A percentile compares a stretch with the other conserved stretches of the same genome.
Evolutionary conservation across 2,888 invertebrate genomes (phyloP).

Genomic region (Callosobruchus maculatus): DNA sequence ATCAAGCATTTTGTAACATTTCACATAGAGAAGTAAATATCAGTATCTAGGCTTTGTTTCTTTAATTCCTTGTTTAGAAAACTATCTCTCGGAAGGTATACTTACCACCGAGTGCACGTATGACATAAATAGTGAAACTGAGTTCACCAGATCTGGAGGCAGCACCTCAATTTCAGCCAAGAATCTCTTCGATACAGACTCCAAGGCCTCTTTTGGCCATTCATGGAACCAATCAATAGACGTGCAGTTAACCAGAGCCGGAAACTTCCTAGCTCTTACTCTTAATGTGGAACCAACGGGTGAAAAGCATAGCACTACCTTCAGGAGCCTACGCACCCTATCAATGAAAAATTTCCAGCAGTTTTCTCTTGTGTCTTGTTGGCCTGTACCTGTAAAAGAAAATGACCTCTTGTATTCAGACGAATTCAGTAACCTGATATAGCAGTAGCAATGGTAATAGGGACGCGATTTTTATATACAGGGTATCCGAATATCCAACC

Average conservation of each 20-base stretch:
- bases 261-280: conserved; percentile 86
- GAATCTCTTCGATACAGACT: conserved; percentile 83
- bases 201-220: conserved; percentile 89
- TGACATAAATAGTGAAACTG: conserved; percentile 85
- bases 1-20: too few relatives aligned
- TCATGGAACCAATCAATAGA: conserved; percentile 96
- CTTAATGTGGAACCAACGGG: conserved; percentile 89
- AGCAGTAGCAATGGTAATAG: too few relatives aligned
- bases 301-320: conserved; percentile 86
- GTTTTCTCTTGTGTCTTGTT: conserved; percentile 83
- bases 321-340: conserved; percentile 72
- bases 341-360: conserved; percentile 96
- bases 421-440: too few relatives aligned
- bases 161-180: conserved; percentile 72
- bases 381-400: conserved; percentile 53
- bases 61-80: too few relatives aligned
- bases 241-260: conserved; percentile 89
- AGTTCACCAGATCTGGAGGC: conserved; percentile 58
- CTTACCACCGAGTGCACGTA: conserved; percentile 75
- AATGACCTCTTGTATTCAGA: too few relatives aligned
- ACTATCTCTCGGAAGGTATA: background rate
- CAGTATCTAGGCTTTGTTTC: too few relatives aligned
- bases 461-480: too few relatives aligned
- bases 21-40: too few relatives aligned
- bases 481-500: too few relatives aligned